Percentiles rank a stretch among this genome's conserved stretches.
Conservation (phyloP, 1,140 invertebrate species). For the Whitmania pigra region DNA sequence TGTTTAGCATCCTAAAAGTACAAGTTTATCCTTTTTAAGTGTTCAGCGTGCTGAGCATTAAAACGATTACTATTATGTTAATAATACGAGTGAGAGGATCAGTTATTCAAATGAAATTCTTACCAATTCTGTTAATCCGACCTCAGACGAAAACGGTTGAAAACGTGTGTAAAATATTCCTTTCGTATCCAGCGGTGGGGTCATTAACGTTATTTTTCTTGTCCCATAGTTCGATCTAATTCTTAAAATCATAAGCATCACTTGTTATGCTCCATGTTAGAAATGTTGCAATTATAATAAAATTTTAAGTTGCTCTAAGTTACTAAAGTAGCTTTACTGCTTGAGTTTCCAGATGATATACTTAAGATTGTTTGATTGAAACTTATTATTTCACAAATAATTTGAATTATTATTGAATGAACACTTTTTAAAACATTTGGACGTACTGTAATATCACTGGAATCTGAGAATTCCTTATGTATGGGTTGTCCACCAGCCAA, state of each 20-base stretch:
- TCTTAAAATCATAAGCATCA: not conserved
- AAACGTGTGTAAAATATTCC: conserved; percentile 16
- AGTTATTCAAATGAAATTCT: not conserved
- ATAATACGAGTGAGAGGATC: no score
- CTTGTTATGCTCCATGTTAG: no score
- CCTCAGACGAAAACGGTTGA: conserved; percentile 8
- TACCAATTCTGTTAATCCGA: conserved; percentile 19
- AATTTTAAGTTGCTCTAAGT: no score
- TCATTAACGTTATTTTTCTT: conserved; percentile 4
- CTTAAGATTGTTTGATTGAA: no score
- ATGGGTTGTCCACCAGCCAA: conserved; percentile 6
- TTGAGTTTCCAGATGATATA: no score
- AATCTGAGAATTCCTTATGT: conserved; percentile 1
- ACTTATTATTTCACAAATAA: not conserved
- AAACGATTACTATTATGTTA: no score
- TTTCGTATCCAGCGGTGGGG: no score
- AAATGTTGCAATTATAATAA: no score
- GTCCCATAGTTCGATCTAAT: conserved; percentile 13
- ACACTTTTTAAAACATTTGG: not conserved
- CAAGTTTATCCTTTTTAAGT: not conserved
- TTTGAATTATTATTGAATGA: not conserved
- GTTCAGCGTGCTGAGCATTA: not conserved
- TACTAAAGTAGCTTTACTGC: no score
- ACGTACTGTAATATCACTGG: conserved; percentile 19
- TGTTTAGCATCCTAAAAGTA: conserved; percentile 24